Conservation (phyloP, 2,888 invertebrate genomes). For the Taenaris catops region DNA sequence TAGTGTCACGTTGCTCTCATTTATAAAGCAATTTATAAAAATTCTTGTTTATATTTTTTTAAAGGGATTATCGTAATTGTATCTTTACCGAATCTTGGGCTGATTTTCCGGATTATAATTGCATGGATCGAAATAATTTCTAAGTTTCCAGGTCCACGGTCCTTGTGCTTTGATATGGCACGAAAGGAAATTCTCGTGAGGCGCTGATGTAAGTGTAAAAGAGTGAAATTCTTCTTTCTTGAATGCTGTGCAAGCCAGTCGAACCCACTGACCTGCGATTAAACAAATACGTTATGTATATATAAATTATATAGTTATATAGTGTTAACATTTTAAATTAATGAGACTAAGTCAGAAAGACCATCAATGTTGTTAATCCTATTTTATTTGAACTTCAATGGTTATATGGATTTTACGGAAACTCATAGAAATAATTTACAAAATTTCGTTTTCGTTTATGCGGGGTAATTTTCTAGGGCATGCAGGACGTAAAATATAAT, state of each 20-base stretch:
- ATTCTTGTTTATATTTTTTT: too few relatives aligned
- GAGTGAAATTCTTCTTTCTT: slow-evolving; percentile 95
- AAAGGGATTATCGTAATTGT: too few relatives aligned
- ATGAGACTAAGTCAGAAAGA: too few relatives aligned
- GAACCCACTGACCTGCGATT: slow-evolving; percentile 91
- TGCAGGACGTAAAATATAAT: too few relatives aligned
- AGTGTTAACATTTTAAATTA: not conserved
- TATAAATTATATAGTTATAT: not conserved
- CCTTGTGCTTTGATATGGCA: slow-evolving; percentile 95
- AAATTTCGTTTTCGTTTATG: too few relatives aligned
- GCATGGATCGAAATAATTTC: slow-evolving; percentile 96
- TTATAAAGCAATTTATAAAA: too few relatives aligned
- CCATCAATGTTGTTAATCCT: too few relatives aligned
- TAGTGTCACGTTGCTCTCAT: too few relatives aligned
- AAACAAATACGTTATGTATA: not conserved
- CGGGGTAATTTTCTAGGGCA: too few relatives aligned
- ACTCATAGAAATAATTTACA: too few relatives aligned
- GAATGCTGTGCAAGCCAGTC: slow-evolving; percentile 94
- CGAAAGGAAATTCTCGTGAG: slow-evolving; percentile 96
- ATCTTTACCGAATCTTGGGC: slow-evolving; percentile 83
- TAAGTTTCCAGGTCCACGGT: slow-evolving; percentile 98
- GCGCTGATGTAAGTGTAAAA: slow-evolving; percentile 96
- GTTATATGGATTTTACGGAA: too few relatives aligned
- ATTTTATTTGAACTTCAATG: too few relatives aligned
- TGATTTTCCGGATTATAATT: slow-evolving; percentile 92